Evolutionary conservation across 2,888 invertebrate genomes (phyloP).

Genomic region (Lithophane semibrunnea): DNA sequence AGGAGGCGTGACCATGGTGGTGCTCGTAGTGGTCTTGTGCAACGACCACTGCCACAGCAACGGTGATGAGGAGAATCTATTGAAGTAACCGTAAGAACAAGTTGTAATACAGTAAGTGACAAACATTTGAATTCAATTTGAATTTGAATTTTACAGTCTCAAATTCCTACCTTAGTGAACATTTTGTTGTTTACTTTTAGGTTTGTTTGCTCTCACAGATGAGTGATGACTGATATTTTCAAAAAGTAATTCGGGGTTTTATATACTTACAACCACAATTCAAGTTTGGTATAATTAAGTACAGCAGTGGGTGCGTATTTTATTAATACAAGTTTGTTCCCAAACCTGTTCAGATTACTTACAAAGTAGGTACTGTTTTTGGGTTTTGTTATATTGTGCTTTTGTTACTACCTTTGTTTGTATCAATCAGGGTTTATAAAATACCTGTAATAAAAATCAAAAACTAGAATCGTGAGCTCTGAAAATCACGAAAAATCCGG

Average conservation of each 20-base stretch:
- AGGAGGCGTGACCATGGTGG: slow-evolving; percentile 72
- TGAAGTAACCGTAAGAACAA: neutral
- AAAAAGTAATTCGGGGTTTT: slow-evolving; percentile 23
- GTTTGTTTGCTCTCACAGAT: slow-evolving; percentile 6
- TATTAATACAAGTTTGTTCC: slow-evolving; percentile 9
- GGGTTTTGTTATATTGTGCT: neutral
- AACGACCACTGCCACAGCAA: slow-evolving; percentile 31
- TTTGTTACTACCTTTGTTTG: neutral
- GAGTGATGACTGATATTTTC: slow-evolving; percentile 43
- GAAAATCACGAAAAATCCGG: neutral
- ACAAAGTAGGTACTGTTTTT: neutral
- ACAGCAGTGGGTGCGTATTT: slow-evolving; percentile 5
- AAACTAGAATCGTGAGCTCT: neutral
- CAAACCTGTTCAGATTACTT: slow-evolving; percentile 32
- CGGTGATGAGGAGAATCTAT: slow-evolving; percentile 27
- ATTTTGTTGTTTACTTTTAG: slow-evolving; percentile 17
- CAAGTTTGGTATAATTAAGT: slow-evolving; percentile 28
- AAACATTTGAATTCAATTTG: neutral
- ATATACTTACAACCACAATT: slow-evolving; percentile 33
- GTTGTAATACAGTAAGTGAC: neutral
- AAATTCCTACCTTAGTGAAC: slow-evolving; percentile 33
- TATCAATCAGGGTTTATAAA: neutral
- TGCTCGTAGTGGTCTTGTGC: slow-evolving; percentile 53
- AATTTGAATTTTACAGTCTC: neutral
- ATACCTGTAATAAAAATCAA: neutral